These are phyloP conservation scores for Plecturocebus donacophilus DNA, from an alignment of 2,113 vertebrate species.

Conservation along the genomic window DNA sequence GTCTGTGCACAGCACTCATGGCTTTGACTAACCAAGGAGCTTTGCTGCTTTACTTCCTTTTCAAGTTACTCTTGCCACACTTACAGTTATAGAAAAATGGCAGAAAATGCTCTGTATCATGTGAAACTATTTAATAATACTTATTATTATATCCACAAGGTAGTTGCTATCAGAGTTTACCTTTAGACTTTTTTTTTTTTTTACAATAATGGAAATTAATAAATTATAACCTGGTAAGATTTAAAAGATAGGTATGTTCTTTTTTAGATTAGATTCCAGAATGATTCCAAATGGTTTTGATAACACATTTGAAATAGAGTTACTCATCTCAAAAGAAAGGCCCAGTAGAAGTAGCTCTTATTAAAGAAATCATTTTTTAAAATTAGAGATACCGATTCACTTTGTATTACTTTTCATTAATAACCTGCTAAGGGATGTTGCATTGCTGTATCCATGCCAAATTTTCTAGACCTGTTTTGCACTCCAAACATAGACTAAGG, in stretches of 20 bases:
- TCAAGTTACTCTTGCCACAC: neutral
- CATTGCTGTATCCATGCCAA: neutral
- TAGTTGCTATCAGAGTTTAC: neutral
- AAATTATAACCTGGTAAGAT: neutral
- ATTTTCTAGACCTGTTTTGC: constrained; percentile 39
- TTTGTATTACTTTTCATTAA: constrained; percentile 40
- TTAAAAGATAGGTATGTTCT: neutral
- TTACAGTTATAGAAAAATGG: neutral
- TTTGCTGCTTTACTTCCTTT: constrained; percentile 30
- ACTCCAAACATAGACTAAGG: neutral
- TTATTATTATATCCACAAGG: neutral
- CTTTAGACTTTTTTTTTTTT: neutral
- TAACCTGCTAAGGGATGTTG: neutral
- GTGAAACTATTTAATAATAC: neutral
- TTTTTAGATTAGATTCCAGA: constrained; percentile 6
- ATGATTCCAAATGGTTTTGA: constrained; percentile 42
- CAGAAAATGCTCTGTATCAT: neutral
- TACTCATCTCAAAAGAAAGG: constrained; percentile 26
- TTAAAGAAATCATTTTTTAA: constrained; percentile 37
- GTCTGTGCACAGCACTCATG: neutral
- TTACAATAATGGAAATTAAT: constrained; percentile 29
- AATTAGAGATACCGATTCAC: constrained; percentile 38
- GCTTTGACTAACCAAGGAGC: neutral
- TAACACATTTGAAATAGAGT: constrained; percentile 17
- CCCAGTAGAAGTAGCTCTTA: constrained; percentile 1